Base-by-base conservation (phyloP, 1,140 invertebrate genomes). In the Caenorhabditis briggsae region DNA sequence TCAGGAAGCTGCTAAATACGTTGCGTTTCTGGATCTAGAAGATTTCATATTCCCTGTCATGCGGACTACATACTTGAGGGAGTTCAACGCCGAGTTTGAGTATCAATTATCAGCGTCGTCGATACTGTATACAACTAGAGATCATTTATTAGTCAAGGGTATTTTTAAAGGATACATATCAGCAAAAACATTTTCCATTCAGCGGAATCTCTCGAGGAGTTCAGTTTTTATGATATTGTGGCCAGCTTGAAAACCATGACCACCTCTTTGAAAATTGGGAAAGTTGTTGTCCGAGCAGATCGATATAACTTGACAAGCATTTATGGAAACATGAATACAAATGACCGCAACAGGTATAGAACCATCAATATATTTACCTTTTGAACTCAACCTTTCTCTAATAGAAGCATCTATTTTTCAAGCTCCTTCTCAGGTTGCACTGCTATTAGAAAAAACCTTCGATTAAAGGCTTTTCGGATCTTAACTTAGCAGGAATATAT, bases 1-100 rank as follows among this genome's bases (percentile, higher is more conserved):
- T 58, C 55, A 58, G 55, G 74, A 58, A 58, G 55, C n/a, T 18
- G 55, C 55, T 6, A n/a, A 58, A 58, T 58, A 58, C n/a, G n/a
- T 58, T 16, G 55, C 55, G 6, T 58, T 58, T 58, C n/a, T 58
- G 6, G 55, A 58, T 16, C 6, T 58, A 18, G 55, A 58, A n/a
- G 55, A 58, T 58, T 18, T 58, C n/a, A 12, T 58, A 18, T 58
- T 58, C 18, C 55, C 55, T 1, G 7, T 18, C 14, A 58, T 11
- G 14, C 18, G n/a, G 6, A 6, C 55, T 18, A 18, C 12, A 18
- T 58, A 58, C 18, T 18, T 58, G 55, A 58, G 55, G n/a, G 55
- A 58, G 55, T 58, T 58, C n/a, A 12, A 16, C n/a, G 0, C 8
- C n/a, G n/a, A n/a, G 14, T 58, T 58, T 58, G 14, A 58, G 1